Evolutionary conservation across 2,888 invertebrate genomes (phyloP).

Genomic region (Barypeithes pellucidus): DNA sequence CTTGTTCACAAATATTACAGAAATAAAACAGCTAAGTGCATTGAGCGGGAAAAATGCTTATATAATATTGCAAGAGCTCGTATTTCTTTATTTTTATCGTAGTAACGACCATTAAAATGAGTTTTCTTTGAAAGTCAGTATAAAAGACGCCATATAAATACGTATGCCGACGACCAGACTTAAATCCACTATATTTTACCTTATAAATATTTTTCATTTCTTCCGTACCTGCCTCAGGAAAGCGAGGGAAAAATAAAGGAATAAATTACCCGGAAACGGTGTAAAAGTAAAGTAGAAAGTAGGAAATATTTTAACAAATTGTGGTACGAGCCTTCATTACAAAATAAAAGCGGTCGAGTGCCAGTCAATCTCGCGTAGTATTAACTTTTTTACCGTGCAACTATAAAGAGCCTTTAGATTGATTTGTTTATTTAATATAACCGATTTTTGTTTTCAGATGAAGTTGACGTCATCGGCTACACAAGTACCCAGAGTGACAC

Average conservation of each 20-base stretch:
- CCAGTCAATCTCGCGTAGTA: too few relatives aligned
- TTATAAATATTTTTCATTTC: constrained; percentile 18
- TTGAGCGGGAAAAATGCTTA: not conserved
- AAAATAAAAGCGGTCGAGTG: too few relatives aligned
- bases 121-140: constrained; percentile 14
- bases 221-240: not conserved
- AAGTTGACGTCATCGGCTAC: constrained; percentile 90
- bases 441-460: constrained; percentile 75
- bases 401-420: too few relatives aligned
- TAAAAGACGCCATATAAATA: constrained; percentile 19
- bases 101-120: constrained; percentile 16
- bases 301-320: not conserved
- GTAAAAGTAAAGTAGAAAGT: constrained; percentile 5
- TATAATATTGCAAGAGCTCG: not conserved
- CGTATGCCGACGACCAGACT: constrained; percentile 6
- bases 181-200: constrained; percentile 15
- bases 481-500: constrained; percentile 89
- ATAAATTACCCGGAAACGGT: constrained; percentile 11
- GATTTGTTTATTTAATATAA: not conserved
- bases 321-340: too few relatives aligned
- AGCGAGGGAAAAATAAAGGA: constrained; percentile 16
- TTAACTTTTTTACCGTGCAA: too few relatives aligned
- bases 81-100: constrained; percentile 2
- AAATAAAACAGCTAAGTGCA: not conserved
- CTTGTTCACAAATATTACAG: not conserved